Evolutionary conservation across 2,888 invertebrate species (phyloP).

Genomic region (Nebria brevicollis): DNA sequence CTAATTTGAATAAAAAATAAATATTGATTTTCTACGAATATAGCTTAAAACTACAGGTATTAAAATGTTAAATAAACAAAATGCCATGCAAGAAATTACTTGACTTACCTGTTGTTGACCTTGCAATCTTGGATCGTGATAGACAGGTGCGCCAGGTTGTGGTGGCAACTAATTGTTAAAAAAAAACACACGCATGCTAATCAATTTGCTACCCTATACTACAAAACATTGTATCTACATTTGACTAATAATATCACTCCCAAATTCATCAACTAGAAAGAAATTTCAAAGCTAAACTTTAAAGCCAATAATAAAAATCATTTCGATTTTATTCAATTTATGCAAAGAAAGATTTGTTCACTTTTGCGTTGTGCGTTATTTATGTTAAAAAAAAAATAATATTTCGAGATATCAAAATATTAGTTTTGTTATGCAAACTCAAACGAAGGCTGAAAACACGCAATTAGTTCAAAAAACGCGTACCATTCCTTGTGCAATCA

Average conservation of each 20-base stretch:
- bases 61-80: background rate
- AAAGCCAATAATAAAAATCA: background rate
- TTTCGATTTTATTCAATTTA: background rate
- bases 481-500: constrained; percentile 76
- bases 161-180: constrained; percentile 48
- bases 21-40: background rate
- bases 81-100: background rate
- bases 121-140: constrained; percentile 35
- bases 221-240: constrained; percentile 14
- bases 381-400: constrained; percentile 12
- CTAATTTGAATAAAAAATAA: background rate
- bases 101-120: constrained; percentile 41
- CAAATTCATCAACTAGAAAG: background rate
- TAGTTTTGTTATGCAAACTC: constrained; percentile 46
- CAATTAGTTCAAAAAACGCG: constrained; percentile 54
- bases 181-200: constrained; percentile 45
- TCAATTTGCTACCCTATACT: constrained; percentile 34
- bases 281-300: background rate
- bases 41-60: background rate
- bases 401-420: constrained; percentile 20
- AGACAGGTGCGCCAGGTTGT: constrained; percentile 47
- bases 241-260: background rate
- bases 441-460: constrained; percentile 22
- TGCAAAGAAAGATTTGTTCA: background rate
- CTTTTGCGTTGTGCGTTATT: background rate